Conservation (phyloP, 2,797 vertebrate genomes). For the Enteromius radiatus region DNA sequence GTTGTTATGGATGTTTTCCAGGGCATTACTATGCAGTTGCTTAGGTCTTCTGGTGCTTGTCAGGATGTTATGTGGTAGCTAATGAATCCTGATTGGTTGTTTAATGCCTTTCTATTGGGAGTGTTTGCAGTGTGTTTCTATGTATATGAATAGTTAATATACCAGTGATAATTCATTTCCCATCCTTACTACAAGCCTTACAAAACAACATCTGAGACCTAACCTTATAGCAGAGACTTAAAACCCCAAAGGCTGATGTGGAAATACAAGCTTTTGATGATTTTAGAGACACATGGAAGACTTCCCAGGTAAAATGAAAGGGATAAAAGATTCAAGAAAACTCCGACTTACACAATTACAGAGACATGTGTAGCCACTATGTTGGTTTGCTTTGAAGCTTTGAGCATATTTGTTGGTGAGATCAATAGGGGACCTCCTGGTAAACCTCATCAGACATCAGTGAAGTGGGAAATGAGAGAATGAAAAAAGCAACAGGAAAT, state of each 20-base stretch:
- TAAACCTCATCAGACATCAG: slow-evolving; percentile 44
- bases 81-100: background rate
- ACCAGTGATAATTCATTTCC: background rate
- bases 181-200: background rate
- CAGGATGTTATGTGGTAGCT: background rate
- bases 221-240: background rate
- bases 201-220: background rate
- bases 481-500: slow-evolving; percentile 28
- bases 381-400: slow-evolving; percentile 3
- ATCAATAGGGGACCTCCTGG: slow-evolving; percentile 36
- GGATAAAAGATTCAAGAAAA: slow-evolving; percentile 2
- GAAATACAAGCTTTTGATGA: background rate
- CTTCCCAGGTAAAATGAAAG: slow-evolving; percentile 1
- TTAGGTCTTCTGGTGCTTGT: background rate
- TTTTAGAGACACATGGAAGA: background rate
- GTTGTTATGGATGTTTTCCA: background rate
- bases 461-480: slow-evolving; percentile 44
- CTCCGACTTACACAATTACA: slow-evolving; percentile 14
- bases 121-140: background rate
- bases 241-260: background rate
- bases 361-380: slow-evolving; percentile 17
- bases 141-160: background rate
- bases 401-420: slow-evolving; percentile 5
- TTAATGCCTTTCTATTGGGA: background rate
- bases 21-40: background rate